Evolutionary conservation across 1,140 invertebrate species (phyloP).

Genomic region (Drosophila tropicalis): DNA sequence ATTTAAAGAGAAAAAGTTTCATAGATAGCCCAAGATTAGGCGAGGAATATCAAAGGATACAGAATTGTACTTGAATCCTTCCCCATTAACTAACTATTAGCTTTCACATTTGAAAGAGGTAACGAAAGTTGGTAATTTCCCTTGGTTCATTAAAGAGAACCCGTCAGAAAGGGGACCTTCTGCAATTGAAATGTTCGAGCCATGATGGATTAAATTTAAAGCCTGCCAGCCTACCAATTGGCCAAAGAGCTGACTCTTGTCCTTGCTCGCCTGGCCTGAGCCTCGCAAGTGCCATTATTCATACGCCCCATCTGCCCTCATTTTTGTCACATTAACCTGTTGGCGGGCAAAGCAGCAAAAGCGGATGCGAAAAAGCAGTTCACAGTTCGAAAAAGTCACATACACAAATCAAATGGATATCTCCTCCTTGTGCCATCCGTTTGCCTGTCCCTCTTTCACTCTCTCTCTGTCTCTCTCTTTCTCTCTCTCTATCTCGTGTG

Average conservation of each 20-base stretch:
- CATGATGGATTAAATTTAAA: conserved; percentile 3
- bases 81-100: too few species aligned
- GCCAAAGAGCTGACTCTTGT: conserved; percentile 1
- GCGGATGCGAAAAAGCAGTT: conserved; percentile 11
- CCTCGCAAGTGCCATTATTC: conserved; percentile 37
- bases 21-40: neutral
- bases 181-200: too few species aligned
- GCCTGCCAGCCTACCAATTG: neutral
- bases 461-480: neutral
- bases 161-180: too few species aligned
- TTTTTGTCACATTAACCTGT: conserved; percentile 69
- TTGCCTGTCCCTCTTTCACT: neutral
- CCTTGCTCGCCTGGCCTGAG: neutral
- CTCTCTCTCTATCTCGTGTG: conserved; percentile 26
- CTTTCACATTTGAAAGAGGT: too few species aligned
- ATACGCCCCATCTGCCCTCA: conserved; percentile 14
- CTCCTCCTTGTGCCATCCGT: neutral
- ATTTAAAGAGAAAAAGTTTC: neutral
- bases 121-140: neutral
- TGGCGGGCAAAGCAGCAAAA: conserved; percentile 42
- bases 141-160: too few species aligned
- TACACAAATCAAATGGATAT: conserved; percentile 63
- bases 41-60: neutral
- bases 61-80: too few species aligned
- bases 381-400: conserved; percentile 14